Evolutionary conservation across 2,888 invertebrate species (phyloP).

Genomic region (Agonopterix arenella): DNA sequence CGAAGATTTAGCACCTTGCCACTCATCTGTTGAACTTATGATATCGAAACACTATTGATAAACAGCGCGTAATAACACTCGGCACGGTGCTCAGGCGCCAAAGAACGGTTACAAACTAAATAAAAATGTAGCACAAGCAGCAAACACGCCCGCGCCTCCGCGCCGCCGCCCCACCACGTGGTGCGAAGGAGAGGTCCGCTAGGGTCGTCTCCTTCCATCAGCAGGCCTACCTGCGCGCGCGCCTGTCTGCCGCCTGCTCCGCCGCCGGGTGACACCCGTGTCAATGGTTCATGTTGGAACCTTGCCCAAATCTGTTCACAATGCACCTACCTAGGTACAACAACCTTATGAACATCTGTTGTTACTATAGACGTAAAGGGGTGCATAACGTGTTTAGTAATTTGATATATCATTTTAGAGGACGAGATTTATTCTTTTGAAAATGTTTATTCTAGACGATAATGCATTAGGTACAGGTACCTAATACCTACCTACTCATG

Average conservation of each 20-base stretch:
- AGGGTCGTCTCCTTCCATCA: slow-evolving; percentile 21
- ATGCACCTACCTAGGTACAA: slow-evolving; percentile 2
- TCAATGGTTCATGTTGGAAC: slow-evolving; percentile 55
- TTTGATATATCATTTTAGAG: too few relatives aligned
- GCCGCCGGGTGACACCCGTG: slow-evolving; percentile 66
- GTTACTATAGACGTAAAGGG: too few relatives aligned
- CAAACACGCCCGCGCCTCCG: slow-evolving; percentile 49
- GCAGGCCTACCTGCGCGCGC: slow-evolving; percentile 69
- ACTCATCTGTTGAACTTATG: slow-evolving; percentile 69
- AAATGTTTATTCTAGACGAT: too few relatives aligned
- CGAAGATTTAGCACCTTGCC: slow-evolving; percentile 48
- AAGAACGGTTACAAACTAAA: slow-evolving; percentile 73
- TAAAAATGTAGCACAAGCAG: slow-evolving; percentile 72
- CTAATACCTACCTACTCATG: too few relatives aligned
- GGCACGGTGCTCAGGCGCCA: slow-evolving; percentile 27
- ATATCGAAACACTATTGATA: slow-evolving; percentile 52
- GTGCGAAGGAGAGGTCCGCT: slow-evolving; percentile 44
- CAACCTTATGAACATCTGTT: too few relatives aligned
- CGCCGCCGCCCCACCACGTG: slow-evolving; percentile 63
- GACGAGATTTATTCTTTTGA: too few relatives aligned
- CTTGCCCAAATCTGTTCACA: slow-evolving; percentile 10
- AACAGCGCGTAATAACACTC: slow-evolving; percentile 31
- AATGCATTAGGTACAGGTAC: too few relatives aligned
- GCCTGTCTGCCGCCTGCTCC: slow-evolving; percentile 52
- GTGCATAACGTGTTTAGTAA: too few relatives aligned